Conservation (phyloP, 2,888 invertebrate genomes). For the Nomada hirtipes region DNA sequence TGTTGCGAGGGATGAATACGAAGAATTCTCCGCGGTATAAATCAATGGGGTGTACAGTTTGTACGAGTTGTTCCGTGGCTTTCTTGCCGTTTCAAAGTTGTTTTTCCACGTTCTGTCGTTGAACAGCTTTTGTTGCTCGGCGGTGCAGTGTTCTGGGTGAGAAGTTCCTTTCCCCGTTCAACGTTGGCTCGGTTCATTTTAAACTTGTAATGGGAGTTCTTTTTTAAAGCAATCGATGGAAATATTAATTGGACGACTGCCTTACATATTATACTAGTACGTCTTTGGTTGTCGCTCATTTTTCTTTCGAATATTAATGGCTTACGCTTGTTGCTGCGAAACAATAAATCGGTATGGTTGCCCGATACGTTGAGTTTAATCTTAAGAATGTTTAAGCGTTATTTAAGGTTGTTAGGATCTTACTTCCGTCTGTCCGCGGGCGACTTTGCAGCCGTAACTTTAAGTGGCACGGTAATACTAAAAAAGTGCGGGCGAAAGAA, state of each 20-base stretch:
- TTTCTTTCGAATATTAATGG: no score
- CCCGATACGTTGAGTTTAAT: conserved; percentile 31
- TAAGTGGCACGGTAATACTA: conserved; percentile 40
- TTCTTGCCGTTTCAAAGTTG: not conserved
- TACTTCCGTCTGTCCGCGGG: conserved; percentile 39
- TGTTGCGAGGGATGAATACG: conserved; percentile 60
- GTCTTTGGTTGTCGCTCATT: no score
- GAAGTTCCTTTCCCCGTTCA: no score
- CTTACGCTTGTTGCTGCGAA: no score
- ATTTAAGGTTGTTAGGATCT: conserved; percentile 33
- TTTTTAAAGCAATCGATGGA: no score
- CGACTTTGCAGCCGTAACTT: conserved; percentile 51
- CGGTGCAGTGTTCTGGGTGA: no score
- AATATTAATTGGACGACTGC: no score
- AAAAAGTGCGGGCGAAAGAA: conserved; percentile 26
- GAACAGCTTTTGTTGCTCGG: no score
- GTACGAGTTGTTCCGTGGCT: not conserved
- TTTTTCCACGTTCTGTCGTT: not conserved
- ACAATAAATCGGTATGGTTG: not conserved
- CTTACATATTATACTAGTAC: no score
- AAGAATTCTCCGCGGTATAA: conserved; percentile 5
- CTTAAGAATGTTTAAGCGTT: conserved; percentile 17
- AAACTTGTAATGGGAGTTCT: no score
- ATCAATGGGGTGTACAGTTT: not conserved
- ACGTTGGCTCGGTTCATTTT: no score